Conservation (phyloP, 2,797 vertebrate genomes). For the Manis javanica region DNA sequence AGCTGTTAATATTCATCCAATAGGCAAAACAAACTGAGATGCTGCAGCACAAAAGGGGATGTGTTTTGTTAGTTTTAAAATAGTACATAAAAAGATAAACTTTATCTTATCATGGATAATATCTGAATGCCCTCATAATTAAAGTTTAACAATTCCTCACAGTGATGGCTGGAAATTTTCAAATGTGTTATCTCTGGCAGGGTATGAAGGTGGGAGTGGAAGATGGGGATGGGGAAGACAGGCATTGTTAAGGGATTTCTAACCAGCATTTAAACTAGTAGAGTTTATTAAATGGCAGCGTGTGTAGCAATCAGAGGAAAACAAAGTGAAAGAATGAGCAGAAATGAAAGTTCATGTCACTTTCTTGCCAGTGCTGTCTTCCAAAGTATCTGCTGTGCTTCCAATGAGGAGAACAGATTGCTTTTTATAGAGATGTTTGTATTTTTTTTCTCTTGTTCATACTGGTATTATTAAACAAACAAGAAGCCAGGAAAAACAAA, state of each 20-base stretch:
- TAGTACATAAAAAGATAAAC: not conserved
- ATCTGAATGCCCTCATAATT: not conserved
- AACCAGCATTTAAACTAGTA: not conserved
- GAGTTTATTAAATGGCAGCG: not conserved
- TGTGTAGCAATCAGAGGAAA: not conserved
- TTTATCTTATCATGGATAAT: not conserved
- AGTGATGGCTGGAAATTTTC: not conserved
- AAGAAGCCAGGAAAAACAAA: constrained; percentile 23
- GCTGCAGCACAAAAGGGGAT: not conserved
- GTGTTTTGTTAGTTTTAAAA: constrained; percentile 34
- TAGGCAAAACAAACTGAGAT: not conserved
- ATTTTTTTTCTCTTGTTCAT: not conserved
- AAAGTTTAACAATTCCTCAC: not conserved
- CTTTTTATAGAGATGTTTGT: not conserved
- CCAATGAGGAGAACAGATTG: not conserved
- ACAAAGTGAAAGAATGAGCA: not conserved
- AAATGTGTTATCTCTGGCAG: not conserved
- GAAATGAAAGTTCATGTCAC: not conserved
- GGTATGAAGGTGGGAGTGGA: not conserved
- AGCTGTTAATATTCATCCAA: not conserved
- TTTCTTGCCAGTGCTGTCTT: not conserved
- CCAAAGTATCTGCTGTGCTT: not conserved
- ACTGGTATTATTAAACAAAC: constrained; percentile 26
- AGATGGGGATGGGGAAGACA: not conserved
- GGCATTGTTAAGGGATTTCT: not conserved